Conservation (phyloP, 2,113 vertebrate genomes). For the Carassius auratus region DNA sequence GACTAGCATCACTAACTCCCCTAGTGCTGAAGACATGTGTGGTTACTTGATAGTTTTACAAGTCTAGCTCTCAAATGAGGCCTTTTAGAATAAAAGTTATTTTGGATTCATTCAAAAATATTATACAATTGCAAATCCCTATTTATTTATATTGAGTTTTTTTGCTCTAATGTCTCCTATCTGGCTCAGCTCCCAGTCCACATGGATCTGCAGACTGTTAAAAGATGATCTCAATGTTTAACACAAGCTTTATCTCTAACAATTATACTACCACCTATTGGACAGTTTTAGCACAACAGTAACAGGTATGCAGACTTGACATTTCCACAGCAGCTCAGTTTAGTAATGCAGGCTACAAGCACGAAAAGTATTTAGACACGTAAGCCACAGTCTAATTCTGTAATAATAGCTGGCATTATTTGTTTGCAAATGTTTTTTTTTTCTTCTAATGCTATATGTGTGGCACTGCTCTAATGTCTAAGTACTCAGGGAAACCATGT, state of each 20-base stretch:
- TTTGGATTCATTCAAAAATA: constrained; percentile 12
- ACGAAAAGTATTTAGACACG: neutral
- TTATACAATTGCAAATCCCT: constrained; percentile 14
- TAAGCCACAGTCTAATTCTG: neutral
- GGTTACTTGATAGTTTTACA: constrained; percentile 1
- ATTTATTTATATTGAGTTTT: constrained; percentile 47
- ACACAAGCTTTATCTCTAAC: constrained; percentile 2
- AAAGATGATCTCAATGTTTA: constrained; percentile 2
- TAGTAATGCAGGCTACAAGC: neutral
- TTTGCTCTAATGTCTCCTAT: neutral
- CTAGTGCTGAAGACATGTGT: neutral
- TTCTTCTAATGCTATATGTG: neutral
- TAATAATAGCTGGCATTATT: neutral
- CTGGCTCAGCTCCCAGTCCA: neutral
- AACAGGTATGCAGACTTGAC: neutral
- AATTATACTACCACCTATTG: constrained; percentile 50
- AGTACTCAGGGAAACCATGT: neutral
- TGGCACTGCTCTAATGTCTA: neutral
- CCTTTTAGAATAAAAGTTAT: neutral
- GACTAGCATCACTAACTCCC: neutral
- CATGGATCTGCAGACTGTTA: constrained; percentile 31
- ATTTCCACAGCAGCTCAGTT: neutral
- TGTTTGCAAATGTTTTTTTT: neutral
- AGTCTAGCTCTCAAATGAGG: neutral
- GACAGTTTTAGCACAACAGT: constrained; percentile 26